phyloP scores from a whole-genome alignment of 2,113 vertebrate species.

The Sclerurus mexicanus region DNA sequence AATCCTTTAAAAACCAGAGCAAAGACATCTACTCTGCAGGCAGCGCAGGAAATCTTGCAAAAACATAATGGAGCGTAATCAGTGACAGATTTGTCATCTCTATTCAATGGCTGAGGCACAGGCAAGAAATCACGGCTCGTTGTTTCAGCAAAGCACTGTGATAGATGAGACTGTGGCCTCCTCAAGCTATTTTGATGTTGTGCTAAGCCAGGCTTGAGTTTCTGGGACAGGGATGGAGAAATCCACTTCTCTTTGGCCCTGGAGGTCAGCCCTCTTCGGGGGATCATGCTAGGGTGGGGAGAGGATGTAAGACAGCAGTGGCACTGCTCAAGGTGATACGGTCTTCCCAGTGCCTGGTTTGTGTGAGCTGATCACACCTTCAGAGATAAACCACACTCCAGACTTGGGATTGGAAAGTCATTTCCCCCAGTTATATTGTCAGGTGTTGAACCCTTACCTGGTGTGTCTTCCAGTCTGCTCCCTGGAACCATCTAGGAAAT shows the following conservation, averaged over 20 bases:
- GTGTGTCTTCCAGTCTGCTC: not conserved
- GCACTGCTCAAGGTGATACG: accelerated
- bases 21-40: not conserved
- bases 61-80: not conserved
- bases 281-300: not conserved
- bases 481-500: not conserved
- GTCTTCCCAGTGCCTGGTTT: not conserved
- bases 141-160: accelerated
- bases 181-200: not conserved
- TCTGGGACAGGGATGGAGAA: not conserved
- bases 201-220: not conserved
- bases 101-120: not conserved
- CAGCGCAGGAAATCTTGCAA: not conserved
- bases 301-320: not conserved
- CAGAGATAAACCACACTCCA: not conserved
- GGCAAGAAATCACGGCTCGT: not conserved
- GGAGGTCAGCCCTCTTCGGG: not conserved
- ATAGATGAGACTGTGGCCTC: not conserved
- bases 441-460: not conserved
- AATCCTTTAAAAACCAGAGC: not conserved
- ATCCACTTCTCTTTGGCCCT: not conserved
- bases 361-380: not conserved
- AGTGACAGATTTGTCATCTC: not conserved
- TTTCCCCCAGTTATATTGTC: not conserved
- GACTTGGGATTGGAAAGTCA: not conserved